A percentile compares a stretch with the other conserved stretches of the same genome.
Conservation (phyloP, 2,113 vertebrate genomes). For the Noturus placidus region DNA sequence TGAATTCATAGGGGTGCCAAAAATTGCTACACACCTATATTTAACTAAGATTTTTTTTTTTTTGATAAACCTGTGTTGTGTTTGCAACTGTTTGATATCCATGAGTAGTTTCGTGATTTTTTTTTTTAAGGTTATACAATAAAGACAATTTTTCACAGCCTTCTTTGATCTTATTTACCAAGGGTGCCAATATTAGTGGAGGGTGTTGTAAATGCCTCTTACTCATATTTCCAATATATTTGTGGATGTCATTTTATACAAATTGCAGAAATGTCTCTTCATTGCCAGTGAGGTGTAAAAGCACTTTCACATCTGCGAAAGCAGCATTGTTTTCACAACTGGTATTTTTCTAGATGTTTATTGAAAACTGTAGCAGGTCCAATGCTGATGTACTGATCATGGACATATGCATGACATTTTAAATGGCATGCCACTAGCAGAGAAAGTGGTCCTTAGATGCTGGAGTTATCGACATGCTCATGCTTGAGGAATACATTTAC, state of each 20-base stretch:
- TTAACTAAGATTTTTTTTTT: no score
- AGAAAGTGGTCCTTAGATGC: background rate
- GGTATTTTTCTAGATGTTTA: background rate
- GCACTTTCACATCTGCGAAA: background rate
- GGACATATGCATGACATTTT: background rate
- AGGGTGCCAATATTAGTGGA: no score
- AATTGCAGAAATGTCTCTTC: background rate
- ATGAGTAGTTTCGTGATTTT: no score
- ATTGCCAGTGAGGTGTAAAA: background rate
- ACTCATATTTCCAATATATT: background rate
- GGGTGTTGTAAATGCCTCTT: background rate
- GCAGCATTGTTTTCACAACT: background rate
- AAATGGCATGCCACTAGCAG: background rate
- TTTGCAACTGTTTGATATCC: no score
- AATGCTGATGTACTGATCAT: background rate
- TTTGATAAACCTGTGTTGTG: no score
- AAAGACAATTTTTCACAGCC: no score
- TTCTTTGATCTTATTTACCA: no score
- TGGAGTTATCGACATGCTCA: background rate
- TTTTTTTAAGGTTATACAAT: no score
- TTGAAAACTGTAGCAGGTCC: background rate
- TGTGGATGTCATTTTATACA: background rate
- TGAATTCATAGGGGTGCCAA: no score
- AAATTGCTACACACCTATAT: no score
- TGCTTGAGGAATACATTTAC: background rate